Conservation (phyloP, 2,888 invertebrate species). For the Dinocampus coccinellae region DNA sequence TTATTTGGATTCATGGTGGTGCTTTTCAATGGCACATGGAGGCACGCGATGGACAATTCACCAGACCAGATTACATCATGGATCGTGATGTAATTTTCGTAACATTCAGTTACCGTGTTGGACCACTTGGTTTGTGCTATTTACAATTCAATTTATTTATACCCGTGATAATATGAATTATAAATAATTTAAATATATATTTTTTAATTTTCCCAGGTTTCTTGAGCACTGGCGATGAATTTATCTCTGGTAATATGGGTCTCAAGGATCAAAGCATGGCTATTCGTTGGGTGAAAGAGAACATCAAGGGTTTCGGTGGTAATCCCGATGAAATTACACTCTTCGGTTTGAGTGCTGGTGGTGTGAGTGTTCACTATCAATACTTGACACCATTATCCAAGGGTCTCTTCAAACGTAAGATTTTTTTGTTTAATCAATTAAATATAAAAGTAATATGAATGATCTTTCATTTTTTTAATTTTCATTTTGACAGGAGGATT, state of each 20-base stretch:
- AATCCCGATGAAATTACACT: conserved; percentile 79
- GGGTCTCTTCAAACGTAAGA: conserved; percentile 69
- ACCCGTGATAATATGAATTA: no score
- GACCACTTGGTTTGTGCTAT: conserved; percentile 74
- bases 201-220: no score
- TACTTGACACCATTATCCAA: conserved; percentile 75
- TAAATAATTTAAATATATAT: no score
- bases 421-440: neutral
- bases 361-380: conserved; percentile 81
- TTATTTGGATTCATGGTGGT: conserved; percentile 66
- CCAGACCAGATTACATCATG: conserved; percentile 73
- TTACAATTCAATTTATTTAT: neutral
- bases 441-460: no score
- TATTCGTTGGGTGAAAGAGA: conserved; percentile 78
- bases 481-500: conserved; percentile 70
- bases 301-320: conserved; percentile 80
- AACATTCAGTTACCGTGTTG: conserved; percentile 80
- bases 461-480: neutral
- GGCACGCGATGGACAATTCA: conserved; percentile 67
- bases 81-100: conserved; percentile 77
- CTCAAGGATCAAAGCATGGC: conserved; percentile 82
- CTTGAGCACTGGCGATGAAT: conserved; percentile 79
- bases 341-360: conserved; percentile 81
- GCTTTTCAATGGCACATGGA: conserved; percentile 75
- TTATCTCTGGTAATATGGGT: conserved; percentile 80